Conservation (phyloP, 2,113 vertebrate genomes). For the Scomber colias region DNA sequence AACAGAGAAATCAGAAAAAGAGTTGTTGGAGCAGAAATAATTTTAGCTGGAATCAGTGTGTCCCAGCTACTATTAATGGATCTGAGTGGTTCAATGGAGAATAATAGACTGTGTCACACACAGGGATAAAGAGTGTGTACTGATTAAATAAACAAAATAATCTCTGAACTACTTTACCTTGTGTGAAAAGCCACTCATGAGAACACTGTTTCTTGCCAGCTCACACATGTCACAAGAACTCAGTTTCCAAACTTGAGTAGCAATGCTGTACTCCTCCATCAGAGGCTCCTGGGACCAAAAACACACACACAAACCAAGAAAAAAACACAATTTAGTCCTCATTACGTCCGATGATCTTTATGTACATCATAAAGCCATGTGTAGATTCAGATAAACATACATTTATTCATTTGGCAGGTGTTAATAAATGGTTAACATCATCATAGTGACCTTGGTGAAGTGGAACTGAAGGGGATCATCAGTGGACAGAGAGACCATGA, state of each 20-base stretch:
- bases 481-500: constrained; percentile 95
- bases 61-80: not conserved
- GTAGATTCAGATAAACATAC: not conserved
- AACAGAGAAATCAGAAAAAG: not conserved
- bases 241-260: constrained; percentile 97
- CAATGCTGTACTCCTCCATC: constrained; percentile 99
- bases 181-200: constrained; percentile 98
- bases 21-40: too few species aligned
- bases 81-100: not conserved
- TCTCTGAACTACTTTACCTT: constrained; percentile 83
- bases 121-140: too few species aligned
- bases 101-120: not conserved
- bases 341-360: not conserved
- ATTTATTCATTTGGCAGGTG: not conserved
- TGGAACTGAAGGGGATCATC: constrained; percentile 98
- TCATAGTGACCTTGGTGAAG: constrained; percentile 92
- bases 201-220: constrained; percentile 96
- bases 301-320: constrained; percentile 26
- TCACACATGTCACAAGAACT: constrained; percentile 99
- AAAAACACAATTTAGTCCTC: not conserved
- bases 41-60: too few species aligned
- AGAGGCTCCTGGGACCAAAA: constrained; percentile 89
- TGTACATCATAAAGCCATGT: not conserved
- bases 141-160: constrained; percentile 4
- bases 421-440: too few species aligned